These are phyloP conservation scores for Bembecia ichneumoniformis DNA, from an alignment of 2,888 invertebrate species.

Conservation along the genomic window DNA sequence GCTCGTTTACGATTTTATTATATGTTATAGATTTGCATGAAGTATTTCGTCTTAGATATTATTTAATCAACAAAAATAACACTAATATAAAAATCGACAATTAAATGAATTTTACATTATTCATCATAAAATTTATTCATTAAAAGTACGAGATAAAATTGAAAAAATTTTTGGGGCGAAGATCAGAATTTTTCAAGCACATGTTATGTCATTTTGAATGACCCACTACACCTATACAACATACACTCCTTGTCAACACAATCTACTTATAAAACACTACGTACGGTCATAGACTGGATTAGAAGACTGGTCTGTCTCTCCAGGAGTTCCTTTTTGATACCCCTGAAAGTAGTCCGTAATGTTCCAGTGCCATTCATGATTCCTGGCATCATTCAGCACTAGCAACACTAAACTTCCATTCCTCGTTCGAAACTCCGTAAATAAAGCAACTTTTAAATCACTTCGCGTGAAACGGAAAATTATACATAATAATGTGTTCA, in stretches of 20 bases:
- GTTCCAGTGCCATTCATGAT: constrained; percentile 70
- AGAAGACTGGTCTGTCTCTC: constrained; percentile 81
- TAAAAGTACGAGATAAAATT: not conserved
- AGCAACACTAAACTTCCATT: constrained; percentile 16
- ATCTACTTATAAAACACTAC: constrained; percentile 37
- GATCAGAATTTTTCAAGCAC: not conserved
- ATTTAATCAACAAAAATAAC: too few relatives aligned
- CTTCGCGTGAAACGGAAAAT: not conserved
- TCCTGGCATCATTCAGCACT: constrained; percentile 12
- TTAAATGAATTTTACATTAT: too few relatives aligned
- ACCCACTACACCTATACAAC: not conserved
- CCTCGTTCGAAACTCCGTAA: not conserved
- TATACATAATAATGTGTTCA: constrained; percentile 31
- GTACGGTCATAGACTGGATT: constrained; percentile 86
- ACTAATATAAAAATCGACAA: too few relatives aligned
- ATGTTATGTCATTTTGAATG: not conserved
- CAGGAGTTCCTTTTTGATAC: constrained; percentile 82
- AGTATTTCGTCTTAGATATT: too few relatives aligned
- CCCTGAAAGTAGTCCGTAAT: constrained; percentile 79
- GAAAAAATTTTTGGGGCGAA: not conserved
- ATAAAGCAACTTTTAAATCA: not conserved
- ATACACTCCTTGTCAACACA: too few relatives aligned
- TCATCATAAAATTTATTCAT: not conserved
- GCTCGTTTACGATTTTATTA: too few relatives aligned
- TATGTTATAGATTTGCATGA: too few relatives aligned